Evolutionary conservation across 2,888 invertebrate genomes (phyloP).

Genomic region (Cantharis rufa): DNA sequence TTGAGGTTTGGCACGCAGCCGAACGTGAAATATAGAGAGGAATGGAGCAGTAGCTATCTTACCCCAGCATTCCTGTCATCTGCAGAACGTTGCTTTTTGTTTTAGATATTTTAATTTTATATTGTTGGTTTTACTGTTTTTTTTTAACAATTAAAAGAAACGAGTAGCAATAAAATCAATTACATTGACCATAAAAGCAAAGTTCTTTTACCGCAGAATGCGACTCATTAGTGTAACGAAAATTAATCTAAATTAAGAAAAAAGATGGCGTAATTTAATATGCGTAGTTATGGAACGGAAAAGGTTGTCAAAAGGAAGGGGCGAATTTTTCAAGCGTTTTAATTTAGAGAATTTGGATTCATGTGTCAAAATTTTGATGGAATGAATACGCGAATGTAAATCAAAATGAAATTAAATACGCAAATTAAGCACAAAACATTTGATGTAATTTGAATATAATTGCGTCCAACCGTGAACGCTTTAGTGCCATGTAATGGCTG

Average conservation of each 20-base stretch:
- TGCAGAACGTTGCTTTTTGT: constrained; percentile 10
- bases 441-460: background rate
- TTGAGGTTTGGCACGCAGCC: constrained; percentile 13
- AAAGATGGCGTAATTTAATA: background rate
- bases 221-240: background rate
- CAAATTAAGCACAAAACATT: background rate
- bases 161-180: background rate
- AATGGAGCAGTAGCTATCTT: constrained; percentile 9
- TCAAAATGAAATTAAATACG: background rate
- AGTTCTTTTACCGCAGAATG: background rate
- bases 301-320: background rate
- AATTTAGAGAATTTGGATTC: background rate
- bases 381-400: background rate
- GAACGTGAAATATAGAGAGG: constrained; percentile 2
- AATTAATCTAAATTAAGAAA: background rate
- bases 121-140: background rate
- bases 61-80: constrained; percentile 18
- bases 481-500: background rate
- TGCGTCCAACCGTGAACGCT: background rate
- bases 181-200: background rate
- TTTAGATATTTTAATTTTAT: constrained; percentile 1
- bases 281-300: background rate
- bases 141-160: background rate
- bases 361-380: background rate
- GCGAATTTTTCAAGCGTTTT: background rate